Conservation (phyloP, 2,797 vertebrate species). For the Zalophus californianus region DNA sequence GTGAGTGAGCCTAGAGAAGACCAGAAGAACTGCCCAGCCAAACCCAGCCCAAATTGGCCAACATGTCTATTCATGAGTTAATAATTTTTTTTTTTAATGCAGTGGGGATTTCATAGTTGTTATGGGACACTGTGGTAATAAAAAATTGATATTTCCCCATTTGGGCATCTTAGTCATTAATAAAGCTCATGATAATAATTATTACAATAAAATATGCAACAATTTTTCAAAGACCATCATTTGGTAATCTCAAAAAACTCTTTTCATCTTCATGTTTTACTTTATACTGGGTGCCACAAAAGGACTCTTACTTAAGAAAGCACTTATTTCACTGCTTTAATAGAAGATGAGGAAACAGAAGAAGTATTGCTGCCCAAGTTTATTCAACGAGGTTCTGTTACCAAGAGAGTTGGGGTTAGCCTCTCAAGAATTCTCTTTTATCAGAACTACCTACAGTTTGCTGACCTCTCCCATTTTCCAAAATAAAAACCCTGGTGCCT, state of each 20-base stretch:
- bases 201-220: slow-evolving; percentile 18
- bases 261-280: slow-evolving; percentile 18
- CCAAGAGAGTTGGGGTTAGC: not conserved
- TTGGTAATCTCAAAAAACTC: slow-evolving; percentile 13
- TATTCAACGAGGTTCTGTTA: not conserved
- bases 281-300: not conserved
- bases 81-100: not conserved
- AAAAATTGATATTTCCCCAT: not conserved
- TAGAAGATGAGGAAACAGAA: not conserved
- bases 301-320: not conserved
- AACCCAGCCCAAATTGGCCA: not conserved
- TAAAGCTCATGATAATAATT: not conserved
- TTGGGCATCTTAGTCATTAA: not conserved
- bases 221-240: slow-evolving; percentile 10
- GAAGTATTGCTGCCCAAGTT: not conserved
- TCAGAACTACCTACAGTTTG: not conserved
- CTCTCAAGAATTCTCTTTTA: not conserved
- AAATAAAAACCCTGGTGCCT: slow-evolving; percentile 58
- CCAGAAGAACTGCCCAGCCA: not conserved
- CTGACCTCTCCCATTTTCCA: slow-evolving; percentile 1
- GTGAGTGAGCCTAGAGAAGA: not conserved
- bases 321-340: not conserved
- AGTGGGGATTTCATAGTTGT: not conserved
- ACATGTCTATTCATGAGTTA: not conserved
- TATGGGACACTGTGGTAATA: not conserved